phyloP scores from a whole-genome alignment of 1,140 invertebrate species.

The Bombus consobrinus region DNA sequence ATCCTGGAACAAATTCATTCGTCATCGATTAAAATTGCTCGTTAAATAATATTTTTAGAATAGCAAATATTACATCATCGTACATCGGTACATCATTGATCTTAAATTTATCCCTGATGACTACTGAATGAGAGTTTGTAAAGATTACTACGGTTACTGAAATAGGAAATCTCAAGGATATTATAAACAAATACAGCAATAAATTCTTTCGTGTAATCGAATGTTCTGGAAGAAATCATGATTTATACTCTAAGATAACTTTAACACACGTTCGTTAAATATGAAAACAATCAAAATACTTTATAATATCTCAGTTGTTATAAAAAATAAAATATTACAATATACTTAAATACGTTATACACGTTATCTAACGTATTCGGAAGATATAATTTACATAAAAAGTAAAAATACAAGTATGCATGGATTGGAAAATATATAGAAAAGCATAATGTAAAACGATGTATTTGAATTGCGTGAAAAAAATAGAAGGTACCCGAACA shows the following conservation, averaged over 20 bases:
- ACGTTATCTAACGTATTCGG: too few species aligned
- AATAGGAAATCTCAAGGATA: background rate
- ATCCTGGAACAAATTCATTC: slow-evolving; percentile 28
- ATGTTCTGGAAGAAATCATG: too few species aligned
- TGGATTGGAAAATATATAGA: background rate
- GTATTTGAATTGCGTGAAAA: background rate
- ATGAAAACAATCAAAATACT: background rate
- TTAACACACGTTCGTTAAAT: background rate
- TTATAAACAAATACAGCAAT: background rate
- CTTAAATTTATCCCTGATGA: background rate
- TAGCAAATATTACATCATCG: background rate
- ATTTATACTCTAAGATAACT: background rate
- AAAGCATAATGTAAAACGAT: too few species aligned
- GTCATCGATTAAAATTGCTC: background rate
- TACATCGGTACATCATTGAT: background rate
- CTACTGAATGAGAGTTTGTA: background rate
- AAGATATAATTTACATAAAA: background rate
- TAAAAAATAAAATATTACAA: background rate
- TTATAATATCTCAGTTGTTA: background rate
- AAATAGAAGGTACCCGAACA: slow-evolving; percentile 13
- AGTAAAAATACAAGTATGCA: background rate
- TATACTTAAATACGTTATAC: background rate
- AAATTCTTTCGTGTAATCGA: background rate
- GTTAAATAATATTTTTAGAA: slow-evolving; percentile 18
- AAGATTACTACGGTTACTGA: background rate